phyloP scores from a whole-genome alignment of 2,797 vertebrate genomes.

The Enteromius radiatus region DNA sequence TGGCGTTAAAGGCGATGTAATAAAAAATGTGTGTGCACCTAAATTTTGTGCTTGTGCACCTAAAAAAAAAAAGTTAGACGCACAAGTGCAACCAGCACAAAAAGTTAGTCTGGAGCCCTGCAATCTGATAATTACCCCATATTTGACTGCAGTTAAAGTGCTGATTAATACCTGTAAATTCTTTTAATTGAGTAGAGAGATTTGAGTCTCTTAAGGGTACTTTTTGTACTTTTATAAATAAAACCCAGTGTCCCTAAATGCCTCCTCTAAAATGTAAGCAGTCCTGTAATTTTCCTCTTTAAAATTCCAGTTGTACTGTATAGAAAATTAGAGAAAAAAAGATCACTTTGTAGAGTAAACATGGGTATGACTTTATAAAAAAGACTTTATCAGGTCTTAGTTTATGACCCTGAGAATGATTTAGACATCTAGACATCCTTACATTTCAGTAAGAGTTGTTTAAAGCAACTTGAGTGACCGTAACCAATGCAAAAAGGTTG shows the following conservation, averaged over 20 bases:
- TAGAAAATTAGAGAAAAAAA: too few relatives aligned
- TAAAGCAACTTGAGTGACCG: neutral
- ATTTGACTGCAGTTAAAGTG: neutral
- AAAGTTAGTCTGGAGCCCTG: too few relatives aligned
- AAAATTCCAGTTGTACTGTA: neutral
- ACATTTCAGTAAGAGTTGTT: neutral
- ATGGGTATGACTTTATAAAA: neutral
- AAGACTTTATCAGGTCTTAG: neutral
- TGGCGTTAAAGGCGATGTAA: too few relatives aligned
- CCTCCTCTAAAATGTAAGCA: neutral
- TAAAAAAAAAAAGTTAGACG: too few relatives aligned
- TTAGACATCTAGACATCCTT: neutral
- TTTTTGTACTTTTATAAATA: neutral
- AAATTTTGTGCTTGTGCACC: too few relatives aligned
- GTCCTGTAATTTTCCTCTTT: neutral
- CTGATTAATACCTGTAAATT: constrained; percentile 11
- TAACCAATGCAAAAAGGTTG: neutral
- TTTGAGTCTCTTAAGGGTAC: neutral
- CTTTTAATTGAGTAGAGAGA: constrained; percentile 2
- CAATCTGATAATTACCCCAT: neutral
- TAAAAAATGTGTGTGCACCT: too few relatives aligned
- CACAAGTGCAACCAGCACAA: too few relatives aligned
- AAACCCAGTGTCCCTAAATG: neutral
- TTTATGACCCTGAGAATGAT: neutral
- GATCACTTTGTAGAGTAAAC: neutral